Conservation (phyloP, 1,140 invertebrate species). For the Potamilus streckersoni region DNA sequence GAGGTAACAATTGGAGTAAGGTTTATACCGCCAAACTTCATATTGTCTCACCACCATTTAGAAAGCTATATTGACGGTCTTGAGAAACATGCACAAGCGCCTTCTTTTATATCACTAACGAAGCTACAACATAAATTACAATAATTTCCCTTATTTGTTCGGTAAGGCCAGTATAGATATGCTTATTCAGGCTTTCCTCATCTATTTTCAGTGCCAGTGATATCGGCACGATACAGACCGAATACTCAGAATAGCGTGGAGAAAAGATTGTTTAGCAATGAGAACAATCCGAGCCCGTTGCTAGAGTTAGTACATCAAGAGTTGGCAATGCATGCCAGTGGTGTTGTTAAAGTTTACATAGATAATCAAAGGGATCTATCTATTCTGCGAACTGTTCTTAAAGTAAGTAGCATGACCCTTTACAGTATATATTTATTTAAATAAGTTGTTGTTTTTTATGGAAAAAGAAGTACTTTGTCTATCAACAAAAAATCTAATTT, state of each 20-base stretch:
- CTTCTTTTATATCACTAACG: no score
- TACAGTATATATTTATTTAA: neutral
- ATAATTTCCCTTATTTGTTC: neutral
- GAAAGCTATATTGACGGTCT: neutral
- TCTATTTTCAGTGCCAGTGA: slow-evolving; percentile 14
- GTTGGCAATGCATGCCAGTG: slow-evolving; percentile 23
- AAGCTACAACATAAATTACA: no score
- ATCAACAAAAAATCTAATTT: neutral
- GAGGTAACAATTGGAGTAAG: no score
- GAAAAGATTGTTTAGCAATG: slow-evolving; percentile 20
- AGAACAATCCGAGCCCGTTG: slow-evolving; percentile 27
- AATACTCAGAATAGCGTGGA: neutral
- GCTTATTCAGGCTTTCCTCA: neutral
- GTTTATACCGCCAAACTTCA: neutral
- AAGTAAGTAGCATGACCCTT: slow-evolving; percentile 8
- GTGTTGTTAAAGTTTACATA: slow-evolving; percentile 20
- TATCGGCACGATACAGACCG: slow-evolving; percentile 13
- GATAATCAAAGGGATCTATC: slow-evolving; percentile 19
- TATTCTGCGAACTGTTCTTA: slow-evolving; percentile 20
- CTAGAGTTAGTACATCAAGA: slow-evolving; percentile 30
- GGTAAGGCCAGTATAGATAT: neutral
- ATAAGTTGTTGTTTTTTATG: neutral
- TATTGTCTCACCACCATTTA: neutral
- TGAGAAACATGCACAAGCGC: no score
- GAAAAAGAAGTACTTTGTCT: neutral